These are phyloP conservation scores for Plutomurus gul DNA, from an alignment of 1,140 invertebrate species.

Conservation along the genomic window DNA sequence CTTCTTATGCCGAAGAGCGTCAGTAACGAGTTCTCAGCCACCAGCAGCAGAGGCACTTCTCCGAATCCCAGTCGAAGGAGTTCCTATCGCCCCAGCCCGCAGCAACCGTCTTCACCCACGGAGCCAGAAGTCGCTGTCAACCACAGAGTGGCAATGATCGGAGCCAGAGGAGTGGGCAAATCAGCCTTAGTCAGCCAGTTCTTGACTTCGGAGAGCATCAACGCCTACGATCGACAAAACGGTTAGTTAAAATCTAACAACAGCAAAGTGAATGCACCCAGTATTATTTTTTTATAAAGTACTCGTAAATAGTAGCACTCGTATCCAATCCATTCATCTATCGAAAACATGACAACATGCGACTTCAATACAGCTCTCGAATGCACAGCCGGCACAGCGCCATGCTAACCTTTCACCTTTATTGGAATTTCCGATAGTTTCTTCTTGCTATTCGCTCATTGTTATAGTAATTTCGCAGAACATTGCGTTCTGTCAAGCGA, in stretches of 20 bases:
- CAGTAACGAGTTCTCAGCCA: constrained; percentile 8
- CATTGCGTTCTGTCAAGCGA: too few relatives aligned
- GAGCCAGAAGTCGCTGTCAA: constrained; percentile 57
- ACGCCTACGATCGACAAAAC: constrained; percentile 81
- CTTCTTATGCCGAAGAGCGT: constrained; percentile 44
- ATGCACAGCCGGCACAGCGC: too few relatives aligned
- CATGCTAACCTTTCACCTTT: too few relatives aligned
- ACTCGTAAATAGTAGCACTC: too few relatives aligned
- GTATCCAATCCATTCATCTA: too few relatives aligned
- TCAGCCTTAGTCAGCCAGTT: constrained; percentile 88
- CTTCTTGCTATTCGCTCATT: too few relatives aligned
- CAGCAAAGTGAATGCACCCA: too few relatives aligned
- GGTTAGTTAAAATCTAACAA: constrained; percentile 60
- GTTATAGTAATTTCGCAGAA: too few relatives aligned
- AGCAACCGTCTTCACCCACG: constrained; percentile 20
- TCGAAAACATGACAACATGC: too few relatives aligned
- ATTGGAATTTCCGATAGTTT: too few relatives aligned
- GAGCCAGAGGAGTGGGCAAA: constrained; percentile 85
- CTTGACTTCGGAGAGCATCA: constrained; percentile 92
- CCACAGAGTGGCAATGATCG: constrained; percentile 80
- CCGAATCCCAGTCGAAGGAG: constrained; percentile 38
- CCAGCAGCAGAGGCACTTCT: constrained; percentile 35
- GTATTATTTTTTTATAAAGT: too few relatives aligned
- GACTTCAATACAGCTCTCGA: too few relatives aligned
- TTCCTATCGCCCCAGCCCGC: not conserved